A percentile compares a stretch with the other conserved stretches of the same genome.
Evolutionary conservation across 2,888 invertebrate genomes (phyloP).

Genomic region (Drosophila aldrichi): DNA sequence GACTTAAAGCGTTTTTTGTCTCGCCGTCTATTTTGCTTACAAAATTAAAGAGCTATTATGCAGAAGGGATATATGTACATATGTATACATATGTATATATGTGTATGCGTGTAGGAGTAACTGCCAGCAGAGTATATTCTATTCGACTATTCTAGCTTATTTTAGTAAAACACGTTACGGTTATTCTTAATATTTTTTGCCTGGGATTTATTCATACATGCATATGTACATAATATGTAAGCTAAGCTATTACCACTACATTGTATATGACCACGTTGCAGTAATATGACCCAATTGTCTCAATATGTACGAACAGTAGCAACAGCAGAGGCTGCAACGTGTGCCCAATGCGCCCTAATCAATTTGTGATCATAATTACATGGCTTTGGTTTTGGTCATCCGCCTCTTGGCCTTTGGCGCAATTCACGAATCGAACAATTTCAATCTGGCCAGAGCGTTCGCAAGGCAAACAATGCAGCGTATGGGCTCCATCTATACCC

Average conservation of each 20-base stretch:
- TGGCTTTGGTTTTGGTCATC: constrained; percentile 48
- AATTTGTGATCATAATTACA: constrained; percentile 76
- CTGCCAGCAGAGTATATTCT: neutral
- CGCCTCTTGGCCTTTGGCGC: constrained; percentile 44
- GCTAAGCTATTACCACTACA: constrained; percentile 1
- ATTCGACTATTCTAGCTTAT: neutral
- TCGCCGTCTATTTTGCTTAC: constrained; percentile 10
- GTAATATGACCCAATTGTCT: constrained; percentile 13
- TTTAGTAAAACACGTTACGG: neutral
- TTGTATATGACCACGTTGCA: neutral
- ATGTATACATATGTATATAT: neutral
- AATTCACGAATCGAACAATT: constrained; percentile 50
- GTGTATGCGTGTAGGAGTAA: neutral
- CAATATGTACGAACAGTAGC: neutral
- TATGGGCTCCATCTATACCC: constrained; percentile 13
- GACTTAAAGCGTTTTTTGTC: neutral
- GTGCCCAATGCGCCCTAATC: constrained; percentile 53
- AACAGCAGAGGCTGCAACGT: neutral
- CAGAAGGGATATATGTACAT: neutral
- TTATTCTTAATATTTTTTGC: constrained; percentile 1
- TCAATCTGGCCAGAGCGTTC: constrained; percentile 49
- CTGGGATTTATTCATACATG: too few relatives aligned
- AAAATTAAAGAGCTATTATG: neutral
- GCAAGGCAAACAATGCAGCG: constrained; percentile 20
- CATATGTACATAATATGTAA: neutral